Conservation (phyloP, 2,113 vertebrate genomes). For the Toxotes chatareus region DNA sequence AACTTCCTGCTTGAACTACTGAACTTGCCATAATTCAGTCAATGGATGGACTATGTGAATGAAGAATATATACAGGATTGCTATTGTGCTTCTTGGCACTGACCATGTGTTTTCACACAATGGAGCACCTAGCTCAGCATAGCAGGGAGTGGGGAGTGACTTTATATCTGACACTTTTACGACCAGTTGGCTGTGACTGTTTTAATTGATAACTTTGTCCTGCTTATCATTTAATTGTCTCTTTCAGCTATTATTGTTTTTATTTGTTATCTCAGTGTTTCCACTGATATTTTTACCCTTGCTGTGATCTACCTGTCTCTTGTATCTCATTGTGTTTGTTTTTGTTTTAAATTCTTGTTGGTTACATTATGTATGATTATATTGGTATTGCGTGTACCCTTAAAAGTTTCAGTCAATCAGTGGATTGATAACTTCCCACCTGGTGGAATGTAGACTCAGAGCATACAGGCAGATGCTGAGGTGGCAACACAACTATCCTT, state of each 20-base stretch:
- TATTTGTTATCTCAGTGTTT: background rate
- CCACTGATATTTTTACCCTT: background rate
- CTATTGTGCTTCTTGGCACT: too few relatives aligned
- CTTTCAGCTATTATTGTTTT: background rate
- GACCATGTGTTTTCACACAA: too few relatives aligned
- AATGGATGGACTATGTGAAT: too few relatives aligned
- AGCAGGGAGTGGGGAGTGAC: background rate
- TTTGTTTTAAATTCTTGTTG: background rate
- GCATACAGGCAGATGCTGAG: background rate
- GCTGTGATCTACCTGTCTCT: background rate
- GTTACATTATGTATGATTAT: background rate
- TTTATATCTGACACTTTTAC: background rate
- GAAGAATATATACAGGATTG: background rate
- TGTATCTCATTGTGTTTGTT: background rate
- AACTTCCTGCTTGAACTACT: background rate
- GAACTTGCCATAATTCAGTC: background rate
- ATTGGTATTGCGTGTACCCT: background rate
- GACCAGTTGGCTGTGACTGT: background rate
- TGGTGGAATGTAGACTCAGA: background rate
- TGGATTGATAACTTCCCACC: background rate
- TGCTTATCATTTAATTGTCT: background rate
- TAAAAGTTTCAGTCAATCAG: background rate
- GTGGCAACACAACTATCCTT: background rate
- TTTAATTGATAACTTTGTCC: background rate
- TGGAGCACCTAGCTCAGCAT: too few relatives aligned